phyloP scores from a whole-genome alignment of 2,113 vertebrate species.

The Gasterosteus aculeatus region DNA sequence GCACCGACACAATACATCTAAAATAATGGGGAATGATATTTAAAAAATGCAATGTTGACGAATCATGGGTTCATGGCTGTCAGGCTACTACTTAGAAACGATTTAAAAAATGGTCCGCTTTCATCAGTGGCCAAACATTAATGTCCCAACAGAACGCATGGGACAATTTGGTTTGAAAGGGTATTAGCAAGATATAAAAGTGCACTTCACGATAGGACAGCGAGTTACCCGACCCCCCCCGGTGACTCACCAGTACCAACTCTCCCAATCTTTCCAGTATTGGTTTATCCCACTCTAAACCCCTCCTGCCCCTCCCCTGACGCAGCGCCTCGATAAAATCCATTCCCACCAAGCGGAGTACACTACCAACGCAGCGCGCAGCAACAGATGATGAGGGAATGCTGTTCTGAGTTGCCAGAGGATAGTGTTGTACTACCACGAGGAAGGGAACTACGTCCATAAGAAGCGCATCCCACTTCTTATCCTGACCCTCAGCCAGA shows the following conservation, averaged over 20 bases:
- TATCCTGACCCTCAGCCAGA: neutral
- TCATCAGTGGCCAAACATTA: constrained; percentile 17
- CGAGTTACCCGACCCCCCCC: constrained; percentile 11
- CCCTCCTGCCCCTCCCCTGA: constrained; percentile 61
- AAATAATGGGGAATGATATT: neutral
- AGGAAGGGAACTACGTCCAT: neutral
- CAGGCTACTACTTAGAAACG: neutral
- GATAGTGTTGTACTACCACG: neutral
- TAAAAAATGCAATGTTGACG: neutral
- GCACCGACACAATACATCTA: neutral
- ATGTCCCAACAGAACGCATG: constrained; percentile 34
- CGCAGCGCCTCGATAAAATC: constrained; percentile 46
- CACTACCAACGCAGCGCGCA: constrained; percentile 18
- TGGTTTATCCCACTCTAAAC: constrained; percentile 40
- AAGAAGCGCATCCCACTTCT: neutral
- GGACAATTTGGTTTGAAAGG: constrained; percentile 11
- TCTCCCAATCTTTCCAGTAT: constrained; percentile 29
- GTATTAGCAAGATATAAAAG: constrained; percentile 45
- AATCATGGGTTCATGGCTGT: constrained; percentile 5
- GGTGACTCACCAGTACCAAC: constrained; percentile 19
- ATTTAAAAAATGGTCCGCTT: neutral
- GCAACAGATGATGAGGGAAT: neutral
- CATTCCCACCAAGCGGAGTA: constrained; percentile 39
- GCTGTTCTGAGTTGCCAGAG: neutral
- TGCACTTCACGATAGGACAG: constrained; percentile 26